These are phyloP conservation scores for Trematomus bernacchii DNA, from an alignment of 2,797 vertebrate species.

Conservation along the genomic window DNA sequence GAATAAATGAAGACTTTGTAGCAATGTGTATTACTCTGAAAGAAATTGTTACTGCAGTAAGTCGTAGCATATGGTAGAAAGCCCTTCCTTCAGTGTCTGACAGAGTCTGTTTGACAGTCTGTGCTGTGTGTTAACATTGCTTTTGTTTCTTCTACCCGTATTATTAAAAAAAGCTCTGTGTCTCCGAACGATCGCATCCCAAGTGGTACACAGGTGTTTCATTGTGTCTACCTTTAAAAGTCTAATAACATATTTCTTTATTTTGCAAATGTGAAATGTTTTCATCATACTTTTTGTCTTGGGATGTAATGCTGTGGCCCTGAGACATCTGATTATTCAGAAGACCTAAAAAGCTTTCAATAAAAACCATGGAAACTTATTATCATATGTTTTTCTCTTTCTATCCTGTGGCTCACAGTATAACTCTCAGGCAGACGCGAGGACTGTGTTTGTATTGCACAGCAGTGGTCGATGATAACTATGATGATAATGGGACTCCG, in stretches of 20 bases:
- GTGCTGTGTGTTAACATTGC: conserved; percentile 20
- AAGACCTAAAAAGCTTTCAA: conserved; percentile 22
- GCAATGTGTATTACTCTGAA: neutral
- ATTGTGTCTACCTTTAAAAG: conserved; percentile 29
- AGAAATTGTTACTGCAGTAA: conserved; percentile 4
- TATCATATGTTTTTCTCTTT: conserved; percentile 10
- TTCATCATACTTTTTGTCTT: conserved; percentile 11
- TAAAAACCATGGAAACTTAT: conserved; percentile 34
- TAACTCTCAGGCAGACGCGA: conserved; percentile 38
- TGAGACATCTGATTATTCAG: conserved; percentile 32
- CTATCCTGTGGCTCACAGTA: conserved; percentile 21
- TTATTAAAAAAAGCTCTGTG: conserved; percentile 31
- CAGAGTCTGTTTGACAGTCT: neutral
- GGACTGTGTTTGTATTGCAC: conserved; percentile 51
- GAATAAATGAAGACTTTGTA: conserved; percentile 1
- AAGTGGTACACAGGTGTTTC: conserved; percentile 17
- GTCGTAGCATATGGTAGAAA: neutral
- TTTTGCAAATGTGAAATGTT: conserved; percentile 8
- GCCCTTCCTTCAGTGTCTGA: neutral
- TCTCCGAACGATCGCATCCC: conserved; percentile 14
- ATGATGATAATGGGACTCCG: conserved; percentile 68
- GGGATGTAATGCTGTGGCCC: conserved; percentile 24
- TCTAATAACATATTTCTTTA: conserved; percentile 24
- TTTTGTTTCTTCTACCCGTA: conserved; percentile 10
- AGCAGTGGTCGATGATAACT: conserved; percentile 69